A percentile compares a stretch with the other conserved stretches of the same genome.
These are phyloP conservation scores for Euglossa dilemma DNA, from an alignment of 1,140 invertebrate species.

Conservation along the genomic window DNA sequence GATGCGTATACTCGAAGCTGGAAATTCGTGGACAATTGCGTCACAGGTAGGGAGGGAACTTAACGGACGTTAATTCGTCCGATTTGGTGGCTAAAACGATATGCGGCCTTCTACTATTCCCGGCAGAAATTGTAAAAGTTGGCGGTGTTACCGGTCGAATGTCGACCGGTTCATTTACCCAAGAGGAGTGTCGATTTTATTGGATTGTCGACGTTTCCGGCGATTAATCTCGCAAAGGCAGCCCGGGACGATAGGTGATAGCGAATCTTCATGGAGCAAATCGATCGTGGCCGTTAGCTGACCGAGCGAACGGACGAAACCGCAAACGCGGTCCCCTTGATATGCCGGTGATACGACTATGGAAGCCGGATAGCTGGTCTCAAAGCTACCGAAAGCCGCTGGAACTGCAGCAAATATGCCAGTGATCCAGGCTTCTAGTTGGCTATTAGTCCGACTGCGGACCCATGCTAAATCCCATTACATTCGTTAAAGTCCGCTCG, in stretches of 20 bases:
- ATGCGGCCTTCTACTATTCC: no score
- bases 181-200: constrained; percentile 18
- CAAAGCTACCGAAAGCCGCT: constrained; percentile 37
- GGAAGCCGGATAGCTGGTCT: constrained; percentile 22
- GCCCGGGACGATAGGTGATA: constrained; percentile 6
- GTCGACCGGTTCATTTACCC: not conserved
- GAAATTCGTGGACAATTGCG: no score
- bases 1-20: no score
- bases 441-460: constrained; percentile 8
- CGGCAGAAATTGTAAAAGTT: not conserved
- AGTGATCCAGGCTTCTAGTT: constrained; percentile 15
- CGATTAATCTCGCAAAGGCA: constrained; percentile 27
- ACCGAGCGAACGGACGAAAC: constrained; percentile 37
- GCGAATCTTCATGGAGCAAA: constrained; percentile 35
- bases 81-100: no score
- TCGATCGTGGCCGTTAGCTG: constrained; percentile 37
- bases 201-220: constrained; percentile 15
- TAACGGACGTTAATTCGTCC: no score
- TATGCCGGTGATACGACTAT: constrained; percentile 48
- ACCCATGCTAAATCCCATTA: constrained; percentile 10
- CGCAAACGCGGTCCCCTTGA: constrained; percentile 47
- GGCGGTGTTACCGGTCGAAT: not conserved
- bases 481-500: constrained; percentile 1
- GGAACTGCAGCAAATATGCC: constrained; percentile 26
- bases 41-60: no score